Evolutionary conservation across 2,888 invertebrate genomes (phyloP), one percentile per base, ranked within the genome.

Genomic region (Leptogaster cylindrica): DNA sequence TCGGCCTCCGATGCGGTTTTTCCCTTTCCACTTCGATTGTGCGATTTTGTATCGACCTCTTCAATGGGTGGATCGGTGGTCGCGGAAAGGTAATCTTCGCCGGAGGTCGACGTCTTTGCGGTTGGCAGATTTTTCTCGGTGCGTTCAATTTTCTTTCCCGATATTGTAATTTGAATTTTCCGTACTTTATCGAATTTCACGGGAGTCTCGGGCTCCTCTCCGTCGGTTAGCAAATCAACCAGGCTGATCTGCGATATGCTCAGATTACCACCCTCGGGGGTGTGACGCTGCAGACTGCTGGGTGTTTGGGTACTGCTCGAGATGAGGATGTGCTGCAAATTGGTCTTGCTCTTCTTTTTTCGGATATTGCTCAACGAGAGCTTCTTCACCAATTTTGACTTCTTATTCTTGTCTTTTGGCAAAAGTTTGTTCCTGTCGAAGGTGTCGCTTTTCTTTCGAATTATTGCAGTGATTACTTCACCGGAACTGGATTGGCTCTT

Each of bases 81-180:
- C 25, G 51, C 51, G 23, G 65, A 39, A 39, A 71, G 68, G 70
- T 68, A 68, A 65, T 75, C 71, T 44, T 70, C 72, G 33, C 72
- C 72, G 66, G 74, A 74, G 68, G 75, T 72, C 33, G 76, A 75
- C 70, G 77, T 75, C 61, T 76, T 74, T 72, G 75, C 76, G 41
- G 75, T 73, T 63, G 73, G 73, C 61, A 73, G 72, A 52, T 72
- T 71, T 51, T 71, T 74, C 61, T 72, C 68, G 64, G 71, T 71
- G 50, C 76, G 71, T 72, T 80, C 75, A 58, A 78, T 74, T 75
- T 79, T 76, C 72, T 78, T 78, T 28, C 79, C 77, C 12, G 77
- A 77, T 65, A 79, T 78, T 51, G 79, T 79, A 71, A 80, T 80
- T 75, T 80, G 77, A 66, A 80, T 75, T 69, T 77, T 78, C 39